Base-by-base conservation (phyloP, 2,888 invertebrate genomes). In the Halictus ligatus region DNA sequence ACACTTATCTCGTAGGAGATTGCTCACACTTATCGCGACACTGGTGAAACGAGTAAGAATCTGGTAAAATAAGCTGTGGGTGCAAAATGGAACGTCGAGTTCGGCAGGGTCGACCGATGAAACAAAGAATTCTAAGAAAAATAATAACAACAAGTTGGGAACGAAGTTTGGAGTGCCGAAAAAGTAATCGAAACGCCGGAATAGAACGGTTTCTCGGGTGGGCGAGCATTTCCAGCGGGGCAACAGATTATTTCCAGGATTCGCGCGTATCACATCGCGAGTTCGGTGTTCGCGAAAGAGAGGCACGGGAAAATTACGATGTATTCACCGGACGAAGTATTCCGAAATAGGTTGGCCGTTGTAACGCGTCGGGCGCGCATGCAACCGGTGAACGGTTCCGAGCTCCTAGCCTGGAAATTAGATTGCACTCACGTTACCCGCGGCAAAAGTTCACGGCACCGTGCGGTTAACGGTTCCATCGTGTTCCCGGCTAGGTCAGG, bases 391-490 rank as follows among this genome's bases (percentile, higher is more conserved):
- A 83, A 82, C 83, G 75, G 75, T 60, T 71, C 67, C 35, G 29
- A 35, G 72, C 71, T 40, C 72, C 60, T 73, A 74, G 81, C 78
- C 73, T 83, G 74, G 87, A 87, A 89, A 90, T 88, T 90, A 90
- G 88, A 90, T 88, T 90, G 88, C 87, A 71, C 86, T 89, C 85
- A 69, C 88, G 89, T 88, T 81, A 82, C 78, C 60, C 79, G 74
- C 81, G 84, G 87, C 81, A 88, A 87, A 88, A 89, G 86, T 90
- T 87, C 85, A 89, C 79, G 88, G 88, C 84, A 84, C 75, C 75
- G 85, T 82, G 81, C 81, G 86, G 82, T 83, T 89, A 88, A 89
- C 86, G 88, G 89, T 89, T 82, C 67, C 77, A 60, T 72, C 81
- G 84, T 77, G 84, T 85, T 89, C 78, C 80, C 40, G 81, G 75